Evolutionary conservation across 2,113 vertebrate genomes (phyloP), one percentile per base, ranked within the genome.

Genomic region (Pungitius pungitius): DNA sequence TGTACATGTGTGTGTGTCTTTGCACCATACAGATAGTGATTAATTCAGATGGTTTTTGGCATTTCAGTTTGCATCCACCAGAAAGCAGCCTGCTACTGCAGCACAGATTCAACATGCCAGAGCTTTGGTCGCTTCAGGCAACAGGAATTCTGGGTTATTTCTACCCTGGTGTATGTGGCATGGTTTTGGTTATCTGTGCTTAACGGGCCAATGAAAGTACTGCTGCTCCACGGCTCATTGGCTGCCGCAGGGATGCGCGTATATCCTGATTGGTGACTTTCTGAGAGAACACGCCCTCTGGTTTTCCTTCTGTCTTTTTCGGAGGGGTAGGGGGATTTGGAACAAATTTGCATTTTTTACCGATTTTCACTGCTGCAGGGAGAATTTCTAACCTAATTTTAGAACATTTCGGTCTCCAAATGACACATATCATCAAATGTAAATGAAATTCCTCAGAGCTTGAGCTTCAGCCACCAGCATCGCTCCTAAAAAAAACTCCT

Each of bases 101-200:
- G 73, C 61, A 59, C 39, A 59, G 47, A 37, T 77, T 67, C 82
- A 82, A 40, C 74, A 55, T 30, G 65, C 84, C 77, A 40, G 47
- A 77, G 76, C 73, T 60, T 56, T 60, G 43, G 69, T 74, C 69
- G 83, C 82, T 89, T 49, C 74, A 73, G 88, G 86, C 87, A 52
- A 55, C 56, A 73, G 64, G 70, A 68, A 75, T 85, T 78, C 74
- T 81, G 80, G 83, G 85, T 82, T 85, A 88, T 87, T 85, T 88
- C 85, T 64, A 42, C 80, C 55, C 71, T 69, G 86, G 83, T 81
- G 85, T 88, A 67, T 91, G 87, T 88, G 88, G 85, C 87, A 87
- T 80, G 80, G 85, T 87, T 90, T 74, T 87, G 88, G 87, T 85
- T 65, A 84, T 85, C 82, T 22, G 57, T 33, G 52, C 78, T 84